phyloP scores from a whole-genome alignment of 2,888 invertebrate genomes.

The Hydropsyche betteni region DNA sequence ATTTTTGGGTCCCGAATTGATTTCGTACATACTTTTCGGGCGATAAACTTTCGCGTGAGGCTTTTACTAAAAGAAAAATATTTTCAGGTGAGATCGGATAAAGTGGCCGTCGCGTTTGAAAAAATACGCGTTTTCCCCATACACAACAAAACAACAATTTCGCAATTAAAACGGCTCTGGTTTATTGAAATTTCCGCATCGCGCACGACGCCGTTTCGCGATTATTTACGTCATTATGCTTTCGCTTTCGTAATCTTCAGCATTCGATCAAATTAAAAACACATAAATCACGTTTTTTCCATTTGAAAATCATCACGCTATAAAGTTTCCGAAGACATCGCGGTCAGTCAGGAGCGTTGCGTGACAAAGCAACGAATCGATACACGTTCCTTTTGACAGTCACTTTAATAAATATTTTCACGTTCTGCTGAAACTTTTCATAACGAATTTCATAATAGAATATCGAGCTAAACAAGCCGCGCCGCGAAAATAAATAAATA shows the following conservation, averaged over 20 bases:
- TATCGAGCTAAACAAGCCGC: no score
- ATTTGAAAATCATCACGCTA: slow-evolving; percentile 20
- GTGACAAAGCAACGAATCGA: slow-evolving; percentile 11
- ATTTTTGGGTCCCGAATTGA: not conserved
- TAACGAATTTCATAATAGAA: no score
- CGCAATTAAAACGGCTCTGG: no score
- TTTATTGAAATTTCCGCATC: not conserved
- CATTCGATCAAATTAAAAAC: slow-evolving; percentile 17
- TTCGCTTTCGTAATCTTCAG: slow-evolving; percentile 1
- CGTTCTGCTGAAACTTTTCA: no score
- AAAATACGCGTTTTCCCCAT: not conserved
- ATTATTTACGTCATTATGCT: not conserved
- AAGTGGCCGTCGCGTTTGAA: not conserved
- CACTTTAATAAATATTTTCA: not conserved
- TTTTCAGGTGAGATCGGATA: slow-evolving; percentile 8
- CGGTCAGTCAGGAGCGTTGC: slow-evolving; percentile 1
- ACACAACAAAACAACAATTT: no score
- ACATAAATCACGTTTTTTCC: slow-evolving; percentile 13
- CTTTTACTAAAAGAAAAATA: slow-evolving; percentile 1
- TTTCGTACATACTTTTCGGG: not conserved
- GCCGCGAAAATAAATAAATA: no score
- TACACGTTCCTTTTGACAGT: not conserved
- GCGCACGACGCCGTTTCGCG: not conserved
- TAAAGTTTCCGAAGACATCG: not conserved
- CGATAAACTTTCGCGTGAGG: slow-evolving; percentile 5